A percentile compares a stretch with the other conserved stretches of the same genome.
phyloP scores from a whole-genome alignment of 1,140 invertebrate species.

The Heterodera carotae region DNA sequence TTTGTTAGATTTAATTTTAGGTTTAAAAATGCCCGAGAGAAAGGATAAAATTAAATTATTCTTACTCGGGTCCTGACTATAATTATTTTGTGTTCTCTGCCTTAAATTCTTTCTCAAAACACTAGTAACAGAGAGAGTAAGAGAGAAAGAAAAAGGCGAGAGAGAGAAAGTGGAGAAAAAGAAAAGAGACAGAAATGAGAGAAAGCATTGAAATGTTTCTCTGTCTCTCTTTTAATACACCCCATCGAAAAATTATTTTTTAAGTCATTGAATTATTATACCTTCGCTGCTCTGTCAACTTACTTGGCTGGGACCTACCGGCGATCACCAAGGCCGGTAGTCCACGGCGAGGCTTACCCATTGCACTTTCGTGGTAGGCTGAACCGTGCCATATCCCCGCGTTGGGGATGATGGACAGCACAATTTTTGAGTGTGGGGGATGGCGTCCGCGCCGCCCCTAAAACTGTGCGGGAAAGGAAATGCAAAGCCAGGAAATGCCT shows the following conservation, averaged over 20 bases:
- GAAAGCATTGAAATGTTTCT: background rate
- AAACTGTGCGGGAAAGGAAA: too few species aligned
- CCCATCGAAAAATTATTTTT: background rate
- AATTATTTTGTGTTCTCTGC: too few species aligned
- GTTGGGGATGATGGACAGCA: background rate
- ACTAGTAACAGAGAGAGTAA: too few species aligned
- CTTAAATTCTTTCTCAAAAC: too few species aligned
- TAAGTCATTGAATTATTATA: background rate
- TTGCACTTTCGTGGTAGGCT: background rate
- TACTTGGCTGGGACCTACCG: constrained; percentile 1
- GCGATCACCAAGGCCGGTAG: background rate
- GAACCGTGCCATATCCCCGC: constrained; percentile 1
- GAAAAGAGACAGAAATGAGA: background rate
- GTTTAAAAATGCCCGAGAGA: too few species aligned
- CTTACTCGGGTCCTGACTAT: too few species aligned
- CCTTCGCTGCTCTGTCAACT: background rate
- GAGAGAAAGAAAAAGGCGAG: background rate
- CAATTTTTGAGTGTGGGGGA: constrained; percentile 2
- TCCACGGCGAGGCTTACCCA: background rate
- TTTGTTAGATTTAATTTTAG: too few species aligned
- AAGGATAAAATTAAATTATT: too few species aligned
- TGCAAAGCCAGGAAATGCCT: too few species aligned
- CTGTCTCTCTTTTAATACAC: background rate
- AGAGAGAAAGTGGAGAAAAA: background rate
- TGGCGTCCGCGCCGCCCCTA: background rate